phyloP scores from a whole-genome alignment of 2,113 vertebrate genomes.

The Elgaria multicarinata region DNA sequence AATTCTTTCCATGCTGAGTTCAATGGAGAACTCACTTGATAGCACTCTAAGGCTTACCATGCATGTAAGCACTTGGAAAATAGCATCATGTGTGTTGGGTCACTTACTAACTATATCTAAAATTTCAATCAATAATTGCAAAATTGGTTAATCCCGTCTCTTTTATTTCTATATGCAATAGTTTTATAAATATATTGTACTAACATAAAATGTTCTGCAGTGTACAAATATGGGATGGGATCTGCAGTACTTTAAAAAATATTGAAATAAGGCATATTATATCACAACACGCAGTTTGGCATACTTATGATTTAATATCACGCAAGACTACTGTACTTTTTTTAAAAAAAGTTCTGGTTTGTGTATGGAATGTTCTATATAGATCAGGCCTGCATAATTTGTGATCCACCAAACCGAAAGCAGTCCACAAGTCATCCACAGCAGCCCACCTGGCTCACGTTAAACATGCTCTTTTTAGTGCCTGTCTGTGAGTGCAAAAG shows the following conservation, averaged over 20 bases:
- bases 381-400: conserved; percentile 13
- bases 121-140: not conserved
- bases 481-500: not conserved
- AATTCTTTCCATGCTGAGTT: not conserved
- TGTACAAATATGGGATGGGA: not conserved
- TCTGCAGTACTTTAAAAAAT: not conserved
- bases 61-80: not conserved
- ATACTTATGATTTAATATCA: not conserved
- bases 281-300: not conserved
- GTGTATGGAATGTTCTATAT: conserved; percentile 43
- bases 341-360: conserved; percentile 45
- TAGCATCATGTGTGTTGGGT: not conserved
- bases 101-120: not conserved
- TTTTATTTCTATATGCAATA: not conserved
- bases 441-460: not conserved
- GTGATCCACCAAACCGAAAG: conserved; percentile 1
- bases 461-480: not conserved
- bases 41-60: not conserved
- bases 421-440: not conserved
- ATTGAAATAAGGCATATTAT: not conserved
- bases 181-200: not conserved
- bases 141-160: not conserved
- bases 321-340: not conserved
- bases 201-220: not conserved
- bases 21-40: not conserved